These are phyloP conservation scores for Erebia palarica DNA, from an alignment of 2,888 invertebrate genomes.

Conservation along the genomic window DNA sequence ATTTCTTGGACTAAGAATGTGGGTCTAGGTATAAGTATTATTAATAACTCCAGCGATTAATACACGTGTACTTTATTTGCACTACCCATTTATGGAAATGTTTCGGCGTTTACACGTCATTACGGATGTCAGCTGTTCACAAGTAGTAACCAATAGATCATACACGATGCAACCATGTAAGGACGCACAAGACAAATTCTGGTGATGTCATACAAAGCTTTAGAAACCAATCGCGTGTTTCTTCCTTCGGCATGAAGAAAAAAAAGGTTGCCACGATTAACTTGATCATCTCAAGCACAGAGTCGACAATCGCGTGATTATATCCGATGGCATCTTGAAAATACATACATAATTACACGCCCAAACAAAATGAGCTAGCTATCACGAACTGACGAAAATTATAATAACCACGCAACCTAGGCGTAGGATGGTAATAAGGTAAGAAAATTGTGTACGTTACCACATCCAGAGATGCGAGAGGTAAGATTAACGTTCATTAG, in stretches of 20 bases:
- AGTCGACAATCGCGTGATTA: conserved; percentile 33
- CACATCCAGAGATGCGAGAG: conserved; percentile 24
- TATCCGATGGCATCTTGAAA: conserved; percentile 25
- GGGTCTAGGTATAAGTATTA: background rate
- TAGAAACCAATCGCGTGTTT: conserved; percentile 51
- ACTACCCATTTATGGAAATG: conserved; percentile 58
- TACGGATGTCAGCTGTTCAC: conserved; percentile 66
- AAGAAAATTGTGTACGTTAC: conserved; percentile 54
- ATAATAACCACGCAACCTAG: conserved; percentile 66
- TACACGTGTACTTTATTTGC: conserved; percentile 12
- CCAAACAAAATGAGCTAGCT: conserved; percentile 60
- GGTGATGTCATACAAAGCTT: conserved; percentile 73
- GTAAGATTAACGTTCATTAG: conserved; percentile 17
- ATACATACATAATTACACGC: conserved; percentile 60
- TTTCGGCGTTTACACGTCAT: conserved; percentile 60
- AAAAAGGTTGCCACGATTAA: conserved; percentile 26
- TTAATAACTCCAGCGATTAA: conserved; percentile 9
- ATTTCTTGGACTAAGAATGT: too few species aligned
- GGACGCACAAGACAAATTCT: conserved; percentile 67
- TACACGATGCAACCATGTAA: conserved; percentile 74
- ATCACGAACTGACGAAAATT: conserved; percentile 69
- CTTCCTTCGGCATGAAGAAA: conserved; percentile 41
- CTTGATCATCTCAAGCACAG: conserved; percentile 27
- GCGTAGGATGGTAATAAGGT: conserved; percentile 69
- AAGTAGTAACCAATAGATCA: conserved; percentile 51